Percentiles rank a stretch among this genome's conserved stretches.
Evolutionary conservation across 2,888 invertebrate genomes (phyloP).

Genomic region (Mamestra brassicae): DNA sequence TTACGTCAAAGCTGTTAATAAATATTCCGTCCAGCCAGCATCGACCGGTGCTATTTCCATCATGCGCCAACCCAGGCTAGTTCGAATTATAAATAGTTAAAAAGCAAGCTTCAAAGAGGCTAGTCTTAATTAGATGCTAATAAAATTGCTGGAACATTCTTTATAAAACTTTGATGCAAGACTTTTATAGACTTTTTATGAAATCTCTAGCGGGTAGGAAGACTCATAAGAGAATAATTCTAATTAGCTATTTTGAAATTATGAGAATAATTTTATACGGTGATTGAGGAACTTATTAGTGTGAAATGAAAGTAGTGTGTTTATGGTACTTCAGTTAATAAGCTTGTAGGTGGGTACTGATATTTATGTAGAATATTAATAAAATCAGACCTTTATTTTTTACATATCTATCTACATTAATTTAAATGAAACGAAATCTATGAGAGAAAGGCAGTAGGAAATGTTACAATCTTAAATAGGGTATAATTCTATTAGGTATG

Average conservation of each 20-base stretch:
- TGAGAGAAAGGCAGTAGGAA: no score
- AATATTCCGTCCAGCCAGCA: conserved; percentile 41
- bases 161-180: conserved; percentile 10
- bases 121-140: conserved; percentile 36
- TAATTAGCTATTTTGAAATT: conserved; percentile 2
- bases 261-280: background rate
- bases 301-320: background rate
- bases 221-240: background rate
- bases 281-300: background rate
- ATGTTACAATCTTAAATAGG: no score
- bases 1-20: conserved; percentile 36
- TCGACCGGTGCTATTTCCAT: conserved; percentile 44
- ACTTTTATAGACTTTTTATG: conserved; percentile 13
- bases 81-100: conserved; percentile 39
- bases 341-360: background rate
- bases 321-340: background rate
- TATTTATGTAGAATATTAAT: no score
- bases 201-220: background rate
- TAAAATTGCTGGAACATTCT: conserved; percentile 24
- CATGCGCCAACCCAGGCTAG: conserved; percentile 23
- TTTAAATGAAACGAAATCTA: no score
- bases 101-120: conserved; percentile 27
- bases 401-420: no score
- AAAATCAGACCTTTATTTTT: no score
- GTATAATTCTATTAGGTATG: no score